These are phyloP conservation scores for Gnathonemus longibarbis DNA, from an alignment of 2,113 vertebrate species.

Conservation along the genomic window DNA sequence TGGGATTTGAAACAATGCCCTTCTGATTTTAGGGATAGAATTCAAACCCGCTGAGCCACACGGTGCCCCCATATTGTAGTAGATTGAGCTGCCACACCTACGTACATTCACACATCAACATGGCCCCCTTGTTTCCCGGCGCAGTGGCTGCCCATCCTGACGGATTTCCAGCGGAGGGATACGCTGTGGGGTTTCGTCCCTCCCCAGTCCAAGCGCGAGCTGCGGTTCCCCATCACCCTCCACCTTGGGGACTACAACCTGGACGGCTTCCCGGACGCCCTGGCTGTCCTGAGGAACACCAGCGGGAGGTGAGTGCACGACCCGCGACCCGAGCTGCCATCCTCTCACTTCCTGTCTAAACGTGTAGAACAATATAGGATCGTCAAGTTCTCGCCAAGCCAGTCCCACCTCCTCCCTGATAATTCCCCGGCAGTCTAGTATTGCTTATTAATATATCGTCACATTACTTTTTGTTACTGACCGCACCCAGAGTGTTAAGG, in stretches of 20 bases:
- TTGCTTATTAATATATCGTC: not conserved
- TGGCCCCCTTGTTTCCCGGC: conserved; percentile 9
- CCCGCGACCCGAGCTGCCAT: not conserved
- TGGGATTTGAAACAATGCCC: not conserved
- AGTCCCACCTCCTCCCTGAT: not conserved
- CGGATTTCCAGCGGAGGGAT: conserved; percentile 72
- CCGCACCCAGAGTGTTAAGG: not conserved
- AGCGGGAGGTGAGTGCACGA: conserved; percentile 71
- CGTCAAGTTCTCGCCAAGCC: not conserved
- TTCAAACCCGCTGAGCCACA: not conserved
- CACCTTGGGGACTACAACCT: conserved; percentile 96
- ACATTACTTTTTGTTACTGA: not conserved
- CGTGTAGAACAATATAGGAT: not conserved
- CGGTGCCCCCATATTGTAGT: not conserved
- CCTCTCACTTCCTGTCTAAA: not conserved
- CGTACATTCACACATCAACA: not conserved
- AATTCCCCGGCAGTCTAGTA: not conserved
- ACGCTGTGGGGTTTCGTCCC: conserved; percentile 79
- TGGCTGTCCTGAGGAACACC: conserved; percentile 78
- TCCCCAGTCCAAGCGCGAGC: conserved; percentile 27
- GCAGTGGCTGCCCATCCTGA: conserved; percentile 78
- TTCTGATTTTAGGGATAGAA: not conserved
- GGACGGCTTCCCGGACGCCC: conserved; percentile 93
- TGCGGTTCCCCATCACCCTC: conserved; percentile 68
- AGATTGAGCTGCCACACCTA: not conserved